Percentiles rank a stretch among this genome's conserved stretches.
Conservation (phyloP, 2,888 invertebrate species). For the Standfussiana lucernea region DNA sequence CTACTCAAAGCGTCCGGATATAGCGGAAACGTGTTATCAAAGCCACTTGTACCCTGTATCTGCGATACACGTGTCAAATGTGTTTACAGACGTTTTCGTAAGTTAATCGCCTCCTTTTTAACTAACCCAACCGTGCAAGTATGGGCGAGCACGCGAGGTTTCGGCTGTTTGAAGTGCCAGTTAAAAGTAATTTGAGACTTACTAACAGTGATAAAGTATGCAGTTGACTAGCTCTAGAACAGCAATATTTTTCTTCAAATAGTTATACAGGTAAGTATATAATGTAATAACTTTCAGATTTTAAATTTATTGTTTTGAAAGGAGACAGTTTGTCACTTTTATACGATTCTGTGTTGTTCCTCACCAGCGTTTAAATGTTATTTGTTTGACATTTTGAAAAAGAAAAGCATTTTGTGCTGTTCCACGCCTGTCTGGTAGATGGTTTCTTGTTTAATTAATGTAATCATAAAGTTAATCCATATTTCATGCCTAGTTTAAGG, state of each 20-base stretch:
- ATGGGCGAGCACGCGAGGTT: slow-evolving; percentile 71
- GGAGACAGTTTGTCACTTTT: slow-evolving; percentile 13
- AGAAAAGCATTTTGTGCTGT: background rate
- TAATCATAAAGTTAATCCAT: background rate
- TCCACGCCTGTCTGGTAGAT: background rate
- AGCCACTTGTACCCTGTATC: slow-evolving; percentile 78
- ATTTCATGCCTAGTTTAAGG: background rate
- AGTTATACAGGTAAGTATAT: too few species aligned
- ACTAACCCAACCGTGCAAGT: slow-evolving; percentile 67
- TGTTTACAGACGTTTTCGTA: slow-evolving; percentile 82
- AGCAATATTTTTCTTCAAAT: slow-evolving; percentile 26
- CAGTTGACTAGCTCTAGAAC: slow-evolving; percentile 13
- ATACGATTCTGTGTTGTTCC: background rate
- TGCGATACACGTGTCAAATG: slow-evolving; percentile 83
- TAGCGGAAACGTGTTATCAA: slow-evolving; percentile 81
- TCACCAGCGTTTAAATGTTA: background rate
- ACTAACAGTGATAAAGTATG: slow-evolving; percentile 35
- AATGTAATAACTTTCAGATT: slow-evolving; percentile 31
- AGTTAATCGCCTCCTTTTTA: slow-evolving; percentile 79
- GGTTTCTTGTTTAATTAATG: background rate
- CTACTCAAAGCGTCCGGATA: slow-evolving; percentile 73
- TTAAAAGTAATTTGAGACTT: slow-evolving; percentile 46
- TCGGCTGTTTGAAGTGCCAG: slow-evolving; percentile 45
- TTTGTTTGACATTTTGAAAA: background rate
- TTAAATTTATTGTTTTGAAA: background rate